A percentile compares a stretch with the other conserved stretches of the same genome.
These are phyloP conservation scores for Chrysemys picta DNA, from an alignment of 2,113 vertebrate genomes.

Conservation along the genomic window DNA sequence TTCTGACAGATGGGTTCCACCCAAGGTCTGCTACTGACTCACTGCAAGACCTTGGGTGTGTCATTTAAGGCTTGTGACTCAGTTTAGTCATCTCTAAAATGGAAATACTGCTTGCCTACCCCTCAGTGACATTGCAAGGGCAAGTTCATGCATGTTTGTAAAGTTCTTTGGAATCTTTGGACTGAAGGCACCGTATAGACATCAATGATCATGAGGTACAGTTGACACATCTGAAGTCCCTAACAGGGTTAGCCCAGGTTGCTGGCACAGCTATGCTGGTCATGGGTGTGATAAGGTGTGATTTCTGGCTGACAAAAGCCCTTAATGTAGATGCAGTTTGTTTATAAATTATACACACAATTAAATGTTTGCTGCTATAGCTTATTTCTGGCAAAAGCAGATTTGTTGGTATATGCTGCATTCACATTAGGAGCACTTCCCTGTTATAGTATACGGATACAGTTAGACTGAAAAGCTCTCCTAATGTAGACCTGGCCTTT, in stretches of 20 bases:
- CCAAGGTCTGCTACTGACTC: neutral
- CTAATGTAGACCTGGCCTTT: neutral
- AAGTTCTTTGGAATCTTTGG: neutral
- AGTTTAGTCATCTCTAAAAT: neutral
- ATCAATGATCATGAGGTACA: neutral
- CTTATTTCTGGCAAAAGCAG: neutral
- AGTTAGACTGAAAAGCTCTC: neutral
- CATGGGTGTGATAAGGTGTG: neutral
- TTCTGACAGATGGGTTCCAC: conserved; percentile 3
- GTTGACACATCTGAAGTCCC: neutral
- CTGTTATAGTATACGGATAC: neutral
- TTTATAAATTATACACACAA: neutral
- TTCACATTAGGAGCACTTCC: neutral
- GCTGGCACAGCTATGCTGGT: neutral
- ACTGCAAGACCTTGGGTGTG: neutral
- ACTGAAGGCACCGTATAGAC: neutral
- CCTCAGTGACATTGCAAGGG: neutral
- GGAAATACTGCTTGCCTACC: neutral
- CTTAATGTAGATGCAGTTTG: neutral
- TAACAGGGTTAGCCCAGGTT: neutral
- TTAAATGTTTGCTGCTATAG: neutral
- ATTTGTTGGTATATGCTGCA: neutral
- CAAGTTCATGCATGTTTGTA: neutral
- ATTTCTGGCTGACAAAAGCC: neutral
- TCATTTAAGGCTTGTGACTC: neutral